Percentiles rank a stretch among this genome's conserved stretches.
These are phyloP conservation scores for Orchestes rusci DNA, from an alignment of 2,888 invertebrate species.

Conservation along the genomic window DNA sequence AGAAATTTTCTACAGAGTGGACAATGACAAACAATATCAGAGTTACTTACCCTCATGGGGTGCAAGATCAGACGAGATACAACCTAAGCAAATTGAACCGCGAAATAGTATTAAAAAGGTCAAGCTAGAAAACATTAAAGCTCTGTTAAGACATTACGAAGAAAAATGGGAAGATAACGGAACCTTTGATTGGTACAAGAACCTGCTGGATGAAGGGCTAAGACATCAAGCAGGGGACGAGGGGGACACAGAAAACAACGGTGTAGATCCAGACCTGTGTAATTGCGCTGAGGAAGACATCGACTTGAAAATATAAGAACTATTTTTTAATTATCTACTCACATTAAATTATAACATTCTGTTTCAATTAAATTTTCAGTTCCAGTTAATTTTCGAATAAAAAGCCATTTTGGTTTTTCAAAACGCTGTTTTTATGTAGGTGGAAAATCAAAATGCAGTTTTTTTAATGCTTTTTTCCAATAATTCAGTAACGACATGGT, in stretches of 20 bases:
- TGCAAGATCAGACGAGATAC: not conserved
- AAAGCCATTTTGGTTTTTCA: slow-evolving; percentile 1
- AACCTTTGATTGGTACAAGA: slow-evolving; percentile 7
- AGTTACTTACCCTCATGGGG: slow-evolving; percentile 3
- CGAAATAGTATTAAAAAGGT: slow-evolving; percentile 1
- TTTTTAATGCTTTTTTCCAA: not conserved
- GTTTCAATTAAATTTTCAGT: not conserved
- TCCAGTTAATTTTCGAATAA: slow-evolving; percentile 1
- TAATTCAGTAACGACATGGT: not conserved
- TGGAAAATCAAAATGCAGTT: slow-evolving; percentile 4
- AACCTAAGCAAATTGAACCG: slow-evolving; percentile 4
- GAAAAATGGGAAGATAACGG: slow-evolving; percentile 10
- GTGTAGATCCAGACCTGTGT: slow-evolving; percentile 1
- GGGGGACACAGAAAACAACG: not conserved
- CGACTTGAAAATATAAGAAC: slow-evolving; percentile 6
- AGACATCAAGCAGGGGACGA: slow-evolving; percentile 5
- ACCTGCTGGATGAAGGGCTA: slow-evolving; percentile 4
- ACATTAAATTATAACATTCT: not conserved
- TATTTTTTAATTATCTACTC: not conserved
- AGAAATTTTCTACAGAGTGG: slow-evolving; percentile 4
- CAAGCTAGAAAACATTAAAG: slow-evolving; percentile 5
- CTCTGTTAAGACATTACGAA: slow-evolving; percentile 6
- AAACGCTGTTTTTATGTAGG: slow-evolving; percentile 1
- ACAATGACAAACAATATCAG: slow-evolving; percentile 3
- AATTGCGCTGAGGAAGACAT: slow-evolving; percentile 3